phyloP scores from a whole-genome alignment of 2,113 vertebrate species.

The Heliornis fulica region DNA sequence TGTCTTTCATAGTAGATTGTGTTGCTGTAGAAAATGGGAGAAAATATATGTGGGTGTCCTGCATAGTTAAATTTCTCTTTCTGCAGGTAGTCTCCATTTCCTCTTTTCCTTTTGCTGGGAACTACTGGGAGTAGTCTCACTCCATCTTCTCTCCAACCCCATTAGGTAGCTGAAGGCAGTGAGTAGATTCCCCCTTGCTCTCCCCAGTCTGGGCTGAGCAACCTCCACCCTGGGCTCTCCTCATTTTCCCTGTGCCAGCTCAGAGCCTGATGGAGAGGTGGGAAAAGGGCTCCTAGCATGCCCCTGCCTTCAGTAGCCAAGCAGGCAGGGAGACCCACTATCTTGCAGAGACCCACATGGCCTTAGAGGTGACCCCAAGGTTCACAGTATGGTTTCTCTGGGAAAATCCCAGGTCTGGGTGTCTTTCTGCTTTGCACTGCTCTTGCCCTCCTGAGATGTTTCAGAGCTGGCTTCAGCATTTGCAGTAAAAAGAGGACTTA shows the following conservation, averaged over 20 bases:
- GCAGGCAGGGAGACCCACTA: neutral
- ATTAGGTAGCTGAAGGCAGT: neutral
- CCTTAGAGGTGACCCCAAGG: neutral
- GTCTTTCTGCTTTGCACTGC: neutral
- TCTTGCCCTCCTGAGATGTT: neutral
- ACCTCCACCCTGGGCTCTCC: neutral
- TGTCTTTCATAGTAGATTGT: neutral
- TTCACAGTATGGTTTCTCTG: neutral
- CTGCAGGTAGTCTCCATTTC: neutral
- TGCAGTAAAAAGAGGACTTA: neutral
- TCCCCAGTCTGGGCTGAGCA: neutral
- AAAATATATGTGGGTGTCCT: neutral
- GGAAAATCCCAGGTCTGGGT: neutral
- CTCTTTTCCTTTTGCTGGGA: neutral
- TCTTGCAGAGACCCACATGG: neutral
- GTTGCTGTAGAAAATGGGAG: neutral
- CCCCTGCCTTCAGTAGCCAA: accelerated
- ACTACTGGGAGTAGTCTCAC: neutral
- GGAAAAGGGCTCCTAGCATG: neutral
- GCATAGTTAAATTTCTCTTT: neutral
- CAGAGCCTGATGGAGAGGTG: neutral
- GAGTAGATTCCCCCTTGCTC: neutral
- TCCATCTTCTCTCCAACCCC: neutral
- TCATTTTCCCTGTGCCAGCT: neutral
- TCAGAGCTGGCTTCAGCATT: neutral